Percentiles rank a stretch among this genome's conserved stretches.
Evolutionary conservation across 92 coral and sea anemone genomes (phyloP).

Genomic region (Phymanthus crucifer): DNA sequence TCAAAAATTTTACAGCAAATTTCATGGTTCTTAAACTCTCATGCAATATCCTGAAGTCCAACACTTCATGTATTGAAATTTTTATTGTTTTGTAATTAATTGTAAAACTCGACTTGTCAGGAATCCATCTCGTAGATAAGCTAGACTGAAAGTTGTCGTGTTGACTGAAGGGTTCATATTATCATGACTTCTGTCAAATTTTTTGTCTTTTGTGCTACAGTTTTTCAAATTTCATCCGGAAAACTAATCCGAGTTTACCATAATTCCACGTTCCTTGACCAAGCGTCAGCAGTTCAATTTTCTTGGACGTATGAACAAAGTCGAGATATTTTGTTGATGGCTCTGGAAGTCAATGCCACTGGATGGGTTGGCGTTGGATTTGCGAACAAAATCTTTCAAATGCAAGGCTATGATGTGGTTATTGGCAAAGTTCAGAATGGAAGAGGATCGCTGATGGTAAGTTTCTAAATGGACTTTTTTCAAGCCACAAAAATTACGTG

Average conservation of each 20-base stretch:
- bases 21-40: not conserved
- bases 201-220: not conserved
- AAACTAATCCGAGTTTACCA: constrained; percentile 16
- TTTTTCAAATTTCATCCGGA: not conserved
- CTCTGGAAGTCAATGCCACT: constrained; percentile 31
- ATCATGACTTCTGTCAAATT: not conserved
- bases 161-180: not conserved
- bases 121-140: not conserved
- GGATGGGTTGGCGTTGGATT: constrained; percentile 57
- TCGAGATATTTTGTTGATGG: constrained; percentile 26
- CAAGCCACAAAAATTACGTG: too few species aligned
- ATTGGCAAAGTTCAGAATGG: constrained; percentile 43
- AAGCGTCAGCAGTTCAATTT: constrained; percentile 7
- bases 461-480: not conserved
- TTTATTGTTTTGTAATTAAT: not conserved
- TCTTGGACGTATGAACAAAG: constrained; percentile 35
- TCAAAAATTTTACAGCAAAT: not conserved
- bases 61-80: not conserved
- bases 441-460: constrained; percentile 28
- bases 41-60: not conserved
- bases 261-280: constrained; percentile 23
- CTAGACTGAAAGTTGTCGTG: not conserved
- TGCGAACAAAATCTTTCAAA: constrained; percentile 37
- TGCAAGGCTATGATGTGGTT: constrained; percentile 48
- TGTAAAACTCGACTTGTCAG: not conserved